These are phyloP conservation scores for Heterodera filipjevi DNA, from an alignment of 2,888 invertebrate genomes.

Conservation along the genomic window DNA sequence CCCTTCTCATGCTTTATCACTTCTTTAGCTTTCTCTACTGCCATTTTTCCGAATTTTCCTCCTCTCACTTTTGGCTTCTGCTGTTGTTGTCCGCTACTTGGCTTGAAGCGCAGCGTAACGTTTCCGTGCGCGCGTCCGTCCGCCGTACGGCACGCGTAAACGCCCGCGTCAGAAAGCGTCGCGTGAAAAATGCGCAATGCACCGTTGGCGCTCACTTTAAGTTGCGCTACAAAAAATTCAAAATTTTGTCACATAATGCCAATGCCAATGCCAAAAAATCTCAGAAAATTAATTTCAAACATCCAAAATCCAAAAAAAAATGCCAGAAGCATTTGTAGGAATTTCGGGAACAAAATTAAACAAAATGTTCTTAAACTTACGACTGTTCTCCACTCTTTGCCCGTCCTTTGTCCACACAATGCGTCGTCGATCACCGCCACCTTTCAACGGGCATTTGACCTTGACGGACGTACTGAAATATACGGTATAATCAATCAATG, in stretches of 20 bases:
- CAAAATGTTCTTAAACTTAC: too few species aligned
- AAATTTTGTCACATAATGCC: too few species aligned
- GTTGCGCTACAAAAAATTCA: constrained; percentile 65
- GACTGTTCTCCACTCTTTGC: constrained; percentile 74
- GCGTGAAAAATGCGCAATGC: constrained; percentile 83
- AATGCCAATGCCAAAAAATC: neutral
- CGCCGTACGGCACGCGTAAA: constrained; percentile 80
- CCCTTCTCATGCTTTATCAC: too few species aligned
- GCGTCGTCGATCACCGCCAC: constrained; percentile 77
- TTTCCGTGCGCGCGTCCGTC: constrained; percentile 80
- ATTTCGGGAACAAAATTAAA: too few species aligned
- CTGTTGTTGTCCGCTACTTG: too few species aligned
- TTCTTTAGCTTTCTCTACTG: neutral
- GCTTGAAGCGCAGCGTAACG: constrained; percentile 79
- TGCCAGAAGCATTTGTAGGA: too few species aligned
- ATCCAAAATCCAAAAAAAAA: too few species aligned
- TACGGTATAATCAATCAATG: neutral
- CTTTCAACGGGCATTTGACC: constrained; percentile 81
- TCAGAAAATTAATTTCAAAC: neutral
- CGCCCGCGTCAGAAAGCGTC: constrained; percentile 67
- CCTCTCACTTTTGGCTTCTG: neutral
- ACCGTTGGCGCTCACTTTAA: constrained; percentile 85
- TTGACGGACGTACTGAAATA: constrained; percentile 78
- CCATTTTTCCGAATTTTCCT: neutral
- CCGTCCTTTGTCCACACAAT: constrained; percentile 82